Base-by-base conservation (phyloP, 2,113 vertebrate genomes). In the Erinaceus europaeus region DNA sequence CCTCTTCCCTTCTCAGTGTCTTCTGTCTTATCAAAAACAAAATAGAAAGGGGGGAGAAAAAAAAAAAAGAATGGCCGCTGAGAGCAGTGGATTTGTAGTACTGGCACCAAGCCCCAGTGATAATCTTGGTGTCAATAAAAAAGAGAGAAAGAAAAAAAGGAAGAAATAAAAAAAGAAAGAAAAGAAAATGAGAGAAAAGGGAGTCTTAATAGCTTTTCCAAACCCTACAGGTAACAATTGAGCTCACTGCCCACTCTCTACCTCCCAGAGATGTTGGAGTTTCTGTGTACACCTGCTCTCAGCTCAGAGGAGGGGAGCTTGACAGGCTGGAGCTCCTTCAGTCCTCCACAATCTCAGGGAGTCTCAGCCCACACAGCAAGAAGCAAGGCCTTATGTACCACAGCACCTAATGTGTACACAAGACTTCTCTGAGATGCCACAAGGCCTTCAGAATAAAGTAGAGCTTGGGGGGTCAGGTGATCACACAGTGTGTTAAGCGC, bases 161-260 rank as follows among this genome's bases (percentile, higher is more conserved):
- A n/a, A n/a, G n/a, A n/a, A n/a, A n/a, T n/a, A n/a, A n/a, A n/a
- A n/a, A n/a, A n/a, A n/a, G n/a, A n/a, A n/a, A n/a, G n/a, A n/a
- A n/a, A n/a, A 92, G 44, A 93, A 93, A 86, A 9, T 75, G 57
- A 32, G 7, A 42, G 50, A 76, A 1, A 6, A n/a, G 53, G 86
- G 18, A 3, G 44, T n/a, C n/a, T 67, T 59, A 52, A 44, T 53
- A 79, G 79, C 32, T 34, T 90, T 72, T 44, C 55, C 21, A 69
- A 92, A n/a, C 3, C 20, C 46, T 4, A 36, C 64, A 36, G 32
- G 36, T 65, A 38, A 68, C 38, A n/a, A 34, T 38, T 53, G 53
- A 67, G 15, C 29, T 75, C 23, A 6, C 14, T 29, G 15, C 9
- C 42, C 61, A 88, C 52, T 80, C 23, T 44, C 36, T 38, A 71